A percentile compares a stretch with the other conserved stretches of the same genome.
These are phyloP conservation scores for Sympetrum striolatum DNA, from an alignment of 2,888 invertebrate genomes.

Conservation along the genomic window DNA sequence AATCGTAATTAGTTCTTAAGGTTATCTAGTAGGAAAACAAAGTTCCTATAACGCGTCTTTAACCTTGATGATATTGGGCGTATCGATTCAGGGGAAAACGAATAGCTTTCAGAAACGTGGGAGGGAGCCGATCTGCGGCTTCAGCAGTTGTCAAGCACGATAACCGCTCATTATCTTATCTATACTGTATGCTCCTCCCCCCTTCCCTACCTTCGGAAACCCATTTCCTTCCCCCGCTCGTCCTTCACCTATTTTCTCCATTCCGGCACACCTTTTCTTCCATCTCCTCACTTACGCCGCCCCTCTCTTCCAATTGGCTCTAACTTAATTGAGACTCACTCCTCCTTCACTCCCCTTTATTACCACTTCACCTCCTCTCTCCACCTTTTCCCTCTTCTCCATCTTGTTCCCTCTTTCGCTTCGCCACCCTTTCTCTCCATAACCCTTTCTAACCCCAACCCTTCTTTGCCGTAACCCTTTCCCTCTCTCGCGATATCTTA, in stretches of 20 bases:
- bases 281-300: not conserved
- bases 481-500: not conserved
- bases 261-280: not conserved
- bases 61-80: no score
- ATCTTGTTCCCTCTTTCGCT: not conserved
- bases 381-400: not conserved
- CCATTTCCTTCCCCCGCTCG: not conserved
- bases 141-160: no score
- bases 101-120: no score
- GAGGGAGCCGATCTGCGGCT: no score
- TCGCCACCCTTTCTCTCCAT: not conserved
- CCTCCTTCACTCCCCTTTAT: not conserved
- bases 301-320: not conserved
- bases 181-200: not conserved
- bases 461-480: not conserved
- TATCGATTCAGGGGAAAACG: no score
- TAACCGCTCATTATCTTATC: no score
- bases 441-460: not conserved
- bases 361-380: not conserved
- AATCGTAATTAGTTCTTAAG: no score
- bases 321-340: not conserved
- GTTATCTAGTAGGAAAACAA: no score
- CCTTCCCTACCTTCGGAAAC: not conserved
- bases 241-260: not conserved
- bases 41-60: no score